Percentiles rank a stretch among this genome's conserved stretches.
These are phyloP conservation scores for Drosophila emarginata DNA, from an alignment of 2,888 invertebrate genomes.

Conservation along the genomic window DNA sequence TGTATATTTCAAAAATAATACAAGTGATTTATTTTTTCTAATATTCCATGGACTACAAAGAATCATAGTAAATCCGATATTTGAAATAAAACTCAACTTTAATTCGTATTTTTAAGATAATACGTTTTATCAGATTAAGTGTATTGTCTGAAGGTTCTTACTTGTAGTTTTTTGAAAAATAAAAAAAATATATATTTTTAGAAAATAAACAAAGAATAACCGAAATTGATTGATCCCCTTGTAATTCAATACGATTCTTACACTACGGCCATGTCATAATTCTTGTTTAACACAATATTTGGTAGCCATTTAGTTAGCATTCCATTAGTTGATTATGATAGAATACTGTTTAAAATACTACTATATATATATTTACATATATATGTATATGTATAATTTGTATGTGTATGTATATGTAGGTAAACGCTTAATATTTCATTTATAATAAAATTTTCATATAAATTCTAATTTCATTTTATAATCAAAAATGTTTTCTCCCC, in stretches of 20 bases:
- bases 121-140: too few species aligned
- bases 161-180: too few species aligned
- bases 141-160: too few species aligned
- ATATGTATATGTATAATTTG: neutral
- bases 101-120: too few species aligned
- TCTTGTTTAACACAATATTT: neutral
- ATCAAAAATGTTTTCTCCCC: neutral
- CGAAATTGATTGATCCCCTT: neutral
- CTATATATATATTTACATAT: neutral
- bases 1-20: too few species aligned
- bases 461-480: constrained; percentile 2
- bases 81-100: too few species aligned
- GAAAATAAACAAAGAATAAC: too few species aligned
- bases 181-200: too few species aligned
- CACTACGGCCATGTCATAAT: neutral
- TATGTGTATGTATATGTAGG: neutral
- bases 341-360: neutral
- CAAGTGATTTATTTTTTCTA: too few species aligned
- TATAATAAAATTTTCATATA: neutral
- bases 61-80: too few species aligned
- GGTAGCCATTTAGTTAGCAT: neutral
- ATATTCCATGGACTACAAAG: too few species aligned
- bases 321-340: constrained; percentile 1
- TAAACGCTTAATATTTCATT: neutral
- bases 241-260: too few species aligned